Base-by-base conservation (phyloP, 1,140 invertebrate genomes). In the Nixonia krombeini region DNA sequence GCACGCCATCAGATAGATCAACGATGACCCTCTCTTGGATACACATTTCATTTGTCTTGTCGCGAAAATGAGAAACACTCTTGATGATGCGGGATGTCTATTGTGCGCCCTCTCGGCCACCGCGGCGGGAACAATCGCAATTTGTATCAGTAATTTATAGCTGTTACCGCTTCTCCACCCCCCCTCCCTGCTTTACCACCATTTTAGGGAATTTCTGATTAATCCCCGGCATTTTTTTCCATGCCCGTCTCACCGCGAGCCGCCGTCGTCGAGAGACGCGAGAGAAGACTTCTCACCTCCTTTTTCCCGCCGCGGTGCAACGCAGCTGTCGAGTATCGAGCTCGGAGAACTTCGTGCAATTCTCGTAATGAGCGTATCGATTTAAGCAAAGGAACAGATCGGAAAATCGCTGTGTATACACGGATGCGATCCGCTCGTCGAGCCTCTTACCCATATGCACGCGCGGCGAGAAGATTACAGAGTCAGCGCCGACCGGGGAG, bases 401-500 rank as follows among this genome's bases (percentile, higher is more conserved):
- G 51, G 40, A 41, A 44, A 44, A 53, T 51, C 33, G 9, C 4
- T 38, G 35, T 38, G 35, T 18, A 42, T 42, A 42, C 18, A 26
- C 40, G 49, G n/a, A 1, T 31, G 23, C 31, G 53, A 58, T 53
- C 56, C 53, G 53, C 52, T 65, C 29, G 52, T 56, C 16, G 37
- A 16, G 28, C 8, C 42, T 29, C 47, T 47, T 33, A 38, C 26
- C 25, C 12, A 28, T 45, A 33, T 49, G 50, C 42, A 29, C 28
- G 16, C 58, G 79, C 80, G 81, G 80, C 69, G 61, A 77, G 74
- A 72, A 82, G 72, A 83, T 83, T 83, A 83, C 77, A 83, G 76
- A 79, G 53, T 31, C 13, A 41, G 40, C 8, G 29, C 44, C 37
- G 26, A 56, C 13, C 13, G 40, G 6, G 10, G 52, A 45, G 35